phyloP scores from a whole-genome alignment of 1,140 invertebrate species.

The Megalopta genalis region DNA sequence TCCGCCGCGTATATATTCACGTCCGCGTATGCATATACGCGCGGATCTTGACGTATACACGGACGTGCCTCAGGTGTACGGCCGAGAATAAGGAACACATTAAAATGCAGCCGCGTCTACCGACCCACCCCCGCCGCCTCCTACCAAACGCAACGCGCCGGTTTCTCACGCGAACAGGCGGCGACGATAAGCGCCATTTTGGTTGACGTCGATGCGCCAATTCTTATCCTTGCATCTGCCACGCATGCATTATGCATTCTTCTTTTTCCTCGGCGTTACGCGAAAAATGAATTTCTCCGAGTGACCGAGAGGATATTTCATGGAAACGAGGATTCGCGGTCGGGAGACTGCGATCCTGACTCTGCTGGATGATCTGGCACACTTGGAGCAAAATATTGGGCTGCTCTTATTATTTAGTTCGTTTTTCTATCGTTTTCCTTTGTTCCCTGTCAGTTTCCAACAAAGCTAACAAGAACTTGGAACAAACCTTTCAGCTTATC shows the following conservation, averaged over 20 bases:
- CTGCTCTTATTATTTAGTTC: too few species aligned
- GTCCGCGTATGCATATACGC: neutral
- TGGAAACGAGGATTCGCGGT: too few species aligned
- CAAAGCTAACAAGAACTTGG: too few species aligned
- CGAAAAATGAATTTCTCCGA: neutral
- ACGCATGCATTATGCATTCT: constrained; percentile 48
- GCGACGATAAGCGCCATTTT: constrained; percentile 65
- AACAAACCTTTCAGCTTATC: too few species aligned
- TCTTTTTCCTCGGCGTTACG: neutral
- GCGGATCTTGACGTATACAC: constrained; percentile 17
- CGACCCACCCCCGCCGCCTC: neutral
- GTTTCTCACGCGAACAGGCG: constrained; percentile 52
- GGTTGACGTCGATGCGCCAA: constrained; percentile 59
- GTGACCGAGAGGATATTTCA: neutral
- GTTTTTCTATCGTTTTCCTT: too few species aligned
- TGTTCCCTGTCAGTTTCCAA: too few species aligned
- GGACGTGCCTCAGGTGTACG: constrained; percentile 13
- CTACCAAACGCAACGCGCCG: neutral
- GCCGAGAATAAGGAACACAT: constrained; percentile 51
- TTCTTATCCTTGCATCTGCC: constrained; percentile 57
- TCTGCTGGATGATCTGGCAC: too few species aligned
- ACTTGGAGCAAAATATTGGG: too few species aligned
- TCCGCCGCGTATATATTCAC: constrained; percentile 18
- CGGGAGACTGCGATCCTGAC: too few species aligned
- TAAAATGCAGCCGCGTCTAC: constrained; percentile 52